phyloP scores from a whole-genome alignment of 2,888 invertebrate species.

The Drosophila colorata region DNA sequence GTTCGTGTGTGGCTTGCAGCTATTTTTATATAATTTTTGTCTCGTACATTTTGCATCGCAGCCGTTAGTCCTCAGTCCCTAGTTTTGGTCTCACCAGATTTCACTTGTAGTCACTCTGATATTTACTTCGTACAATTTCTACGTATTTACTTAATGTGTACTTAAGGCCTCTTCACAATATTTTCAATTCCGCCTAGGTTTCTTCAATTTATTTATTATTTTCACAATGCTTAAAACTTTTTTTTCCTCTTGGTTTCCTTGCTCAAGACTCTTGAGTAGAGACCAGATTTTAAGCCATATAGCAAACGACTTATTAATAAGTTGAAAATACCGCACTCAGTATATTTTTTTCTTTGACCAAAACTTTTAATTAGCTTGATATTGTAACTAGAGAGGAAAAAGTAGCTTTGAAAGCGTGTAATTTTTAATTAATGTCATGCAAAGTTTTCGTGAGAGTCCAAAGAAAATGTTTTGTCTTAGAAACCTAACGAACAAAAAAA shows the following conservation, averaged over 20 bases:
- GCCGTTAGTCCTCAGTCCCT: slow-evolving; percentile 1
- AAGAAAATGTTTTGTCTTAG: slow-evolving; percentile 55
- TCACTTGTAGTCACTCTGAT: slow-evolving; percentile 44
- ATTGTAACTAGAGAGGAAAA: slow-evolving; percentile 48
- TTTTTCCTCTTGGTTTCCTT: slow-evolving; percentile 1
- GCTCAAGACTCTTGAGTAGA: not conserved
- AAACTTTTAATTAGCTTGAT: slow-evolving; percentile 79
- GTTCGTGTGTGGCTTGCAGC: slow-evolving; percentile 62
- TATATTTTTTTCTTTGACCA: slow-evolving; percentile 48
- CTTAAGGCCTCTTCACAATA: slow-evolving; percentile 53
- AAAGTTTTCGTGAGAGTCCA: slow-evolving; percentile 40
- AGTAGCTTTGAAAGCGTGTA: slow-evolving; percentile 41
- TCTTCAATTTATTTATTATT: slow-evolving; percentile 32
- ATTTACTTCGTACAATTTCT: slow-evolving; percentile 48
- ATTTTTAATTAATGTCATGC: slow-evolving; percentile 67
- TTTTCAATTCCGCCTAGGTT: slow-evolving; percentile 43
- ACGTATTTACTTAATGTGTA: slow-evolving; percentile 56
- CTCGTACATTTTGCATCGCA: slow-evolving; percentile 39
- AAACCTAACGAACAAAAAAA: slow-evolving; percentile 36
- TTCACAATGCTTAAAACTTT: slow-evolving; percentile 39
- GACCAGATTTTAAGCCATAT: slow-evolving; percentile 42
- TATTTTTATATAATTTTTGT: slow-evolving; percentile 78
- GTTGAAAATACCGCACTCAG: slow-evolving; percentile 59
- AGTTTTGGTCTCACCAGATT: slow-evolving; percentile 8
- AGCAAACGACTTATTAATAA: slow-evolving; percentile 64